Conservation (phyloP, 2,888 invertebrate species). For the Tanypteryx hageni region DNA sequence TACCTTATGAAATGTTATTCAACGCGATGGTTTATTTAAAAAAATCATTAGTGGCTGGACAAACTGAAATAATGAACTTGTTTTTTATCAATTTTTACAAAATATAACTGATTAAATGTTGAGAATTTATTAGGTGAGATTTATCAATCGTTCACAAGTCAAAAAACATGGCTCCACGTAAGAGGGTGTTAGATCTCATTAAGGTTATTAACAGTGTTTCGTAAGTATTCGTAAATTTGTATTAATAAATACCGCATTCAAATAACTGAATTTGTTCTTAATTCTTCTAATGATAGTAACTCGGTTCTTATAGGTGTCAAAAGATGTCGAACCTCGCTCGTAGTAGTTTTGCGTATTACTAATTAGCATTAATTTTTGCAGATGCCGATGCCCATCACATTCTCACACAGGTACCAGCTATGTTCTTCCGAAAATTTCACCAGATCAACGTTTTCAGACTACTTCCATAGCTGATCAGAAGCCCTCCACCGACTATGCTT, state of each 20-base stretch:
- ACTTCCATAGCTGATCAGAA: constrained; percentile 74
- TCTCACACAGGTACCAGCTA: constrained; percentile 78
- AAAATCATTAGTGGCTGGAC: too few relatives aligned
- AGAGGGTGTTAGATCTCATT: constrained; percentile 80
- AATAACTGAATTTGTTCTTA: neutral
- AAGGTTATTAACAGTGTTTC: constrained; percentile 81
- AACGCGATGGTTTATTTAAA: too few relatives aligned
- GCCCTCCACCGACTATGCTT: constrained; percentile 85
- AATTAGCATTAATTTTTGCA: constrained; percentile 72
- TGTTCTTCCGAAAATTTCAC: constrained; percentile 68
- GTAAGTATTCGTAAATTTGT: constrained; percentile 77
- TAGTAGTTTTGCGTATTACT: constrained; percentile 67
- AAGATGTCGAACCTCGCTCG: constrained; percentile 36
- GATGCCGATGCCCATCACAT: constrained; percentile 88
- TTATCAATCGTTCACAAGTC: neutral
- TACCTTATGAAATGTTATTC: too few relatives aligned
- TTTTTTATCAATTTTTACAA: too few relatives aligned
- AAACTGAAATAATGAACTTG: too few relatives aligned
- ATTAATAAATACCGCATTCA: neutral
- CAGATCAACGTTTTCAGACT: constrained; percentile 68
- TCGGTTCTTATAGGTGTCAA: constrained; percentile 62
- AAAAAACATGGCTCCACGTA: constrained; percentile 75
- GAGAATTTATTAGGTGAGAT: too few relatives aligned
- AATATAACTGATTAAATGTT: too few relatives aligned
- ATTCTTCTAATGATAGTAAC: constrained; percentile 9